A percentile compares a stretch with the other conserved stretches of the same genome.
phyloP scores from a whole-genome alignment of 37 sponge, comb jelly and placozoan species.

The Beroe ovata region DNA sequence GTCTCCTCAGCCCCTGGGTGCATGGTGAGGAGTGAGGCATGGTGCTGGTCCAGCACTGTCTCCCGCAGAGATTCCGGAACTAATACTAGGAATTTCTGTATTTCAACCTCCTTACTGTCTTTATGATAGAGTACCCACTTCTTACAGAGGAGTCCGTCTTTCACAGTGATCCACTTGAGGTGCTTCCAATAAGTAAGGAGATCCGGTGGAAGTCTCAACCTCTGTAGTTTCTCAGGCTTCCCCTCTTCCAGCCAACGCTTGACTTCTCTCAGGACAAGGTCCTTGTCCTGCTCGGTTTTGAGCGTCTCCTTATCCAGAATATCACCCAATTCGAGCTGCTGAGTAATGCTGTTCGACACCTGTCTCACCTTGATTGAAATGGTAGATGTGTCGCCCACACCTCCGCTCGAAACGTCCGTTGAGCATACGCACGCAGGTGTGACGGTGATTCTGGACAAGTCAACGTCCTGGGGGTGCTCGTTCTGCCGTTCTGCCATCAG shows the following conservation, averaged over 20 bases:
- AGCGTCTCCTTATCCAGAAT: conserved; percentile 27
- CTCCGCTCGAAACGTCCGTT: not conserved
- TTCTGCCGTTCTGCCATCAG: not conserved
- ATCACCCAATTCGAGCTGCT: not conserved
- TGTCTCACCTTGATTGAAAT: not conserved
- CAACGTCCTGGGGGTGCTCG: not conserved
- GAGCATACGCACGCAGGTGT: not conserved
- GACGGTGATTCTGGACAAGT: not conserved
- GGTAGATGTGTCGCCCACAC: not conserved
- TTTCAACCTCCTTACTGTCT: conserved; percentile 16
- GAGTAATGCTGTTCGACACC: not conserved
- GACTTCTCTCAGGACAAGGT: conserved; percentile 39
- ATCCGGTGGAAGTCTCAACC: conserved; percentile 23
- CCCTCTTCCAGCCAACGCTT: conserved; percentile 10
- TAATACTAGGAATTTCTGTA: conserved; percentile 3
- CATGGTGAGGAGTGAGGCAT: conserved; percentile 8
- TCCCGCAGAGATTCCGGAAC: conserved; percentile 34
- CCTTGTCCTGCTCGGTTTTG: not conserved
- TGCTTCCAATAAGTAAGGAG: conserved; percentile 25
- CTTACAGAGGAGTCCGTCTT: not conserved
- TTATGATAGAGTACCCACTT: conserved; percentile 32
- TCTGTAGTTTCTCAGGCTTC: not conserved
- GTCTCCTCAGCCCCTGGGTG: conserved; percentile 43
- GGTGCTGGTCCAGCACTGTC: conserved; percentile 18
- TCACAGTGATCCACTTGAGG: not conserved